phyloP scores from a whole-genome alignment of 2,797 vertebrate species.

The Anguilla pacifica region DNA sequence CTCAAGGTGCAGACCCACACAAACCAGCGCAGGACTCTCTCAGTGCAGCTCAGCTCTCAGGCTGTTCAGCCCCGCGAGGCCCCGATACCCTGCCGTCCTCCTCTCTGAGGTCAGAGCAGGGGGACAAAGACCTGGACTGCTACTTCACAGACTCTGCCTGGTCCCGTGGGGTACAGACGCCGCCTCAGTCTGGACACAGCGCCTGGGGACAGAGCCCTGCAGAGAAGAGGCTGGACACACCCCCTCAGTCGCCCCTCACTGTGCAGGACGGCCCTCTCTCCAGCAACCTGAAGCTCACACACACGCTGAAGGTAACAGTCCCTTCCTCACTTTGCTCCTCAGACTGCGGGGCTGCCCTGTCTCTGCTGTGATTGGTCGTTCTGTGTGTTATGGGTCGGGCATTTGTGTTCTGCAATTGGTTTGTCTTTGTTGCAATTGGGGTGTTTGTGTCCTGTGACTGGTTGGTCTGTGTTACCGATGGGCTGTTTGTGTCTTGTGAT shows the following conservation, averaged over 20 bases:
- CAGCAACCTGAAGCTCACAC: slow-evolving; percentile 20
- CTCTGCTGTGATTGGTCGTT: neutral
- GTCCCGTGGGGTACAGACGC: neutral
- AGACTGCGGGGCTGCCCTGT: neutral
- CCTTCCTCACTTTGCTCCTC: neutral
- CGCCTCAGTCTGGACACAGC: neutral
- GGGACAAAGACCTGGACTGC: slow-evolving; percentile 30
- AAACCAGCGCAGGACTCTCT: neutral
- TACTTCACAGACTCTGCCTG: slow-evolving; percentile 35
- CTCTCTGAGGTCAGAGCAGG: neutral
- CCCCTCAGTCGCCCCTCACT: neutral
- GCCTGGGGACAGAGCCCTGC: neutral
- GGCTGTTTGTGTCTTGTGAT: neutral
- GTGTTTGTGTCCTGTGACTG: neutral
- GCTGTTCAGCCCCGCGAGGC: neutral
- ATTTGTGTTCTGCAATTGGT: neutral
- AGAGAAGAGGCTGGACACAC: neutral
- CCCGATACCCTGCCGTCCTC: neutral
- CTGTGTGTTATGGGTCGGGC: neutral
- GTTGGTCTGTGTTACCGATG: neutral
- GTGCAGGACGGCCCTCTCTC: neutral
- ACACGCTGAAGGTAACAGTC: slow-evolving; percentile 28
- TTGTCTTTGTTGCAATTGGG: neutral
- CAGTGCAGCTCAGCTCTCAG: neutral
- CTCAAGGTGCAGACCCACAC: neutral